Evolutionary conservation across 2,888 invertebrate genomes (phyloP), one percentile per base, ranked within the genome.

Genomic region (Thysanoteuthis rhombus): DNA sequence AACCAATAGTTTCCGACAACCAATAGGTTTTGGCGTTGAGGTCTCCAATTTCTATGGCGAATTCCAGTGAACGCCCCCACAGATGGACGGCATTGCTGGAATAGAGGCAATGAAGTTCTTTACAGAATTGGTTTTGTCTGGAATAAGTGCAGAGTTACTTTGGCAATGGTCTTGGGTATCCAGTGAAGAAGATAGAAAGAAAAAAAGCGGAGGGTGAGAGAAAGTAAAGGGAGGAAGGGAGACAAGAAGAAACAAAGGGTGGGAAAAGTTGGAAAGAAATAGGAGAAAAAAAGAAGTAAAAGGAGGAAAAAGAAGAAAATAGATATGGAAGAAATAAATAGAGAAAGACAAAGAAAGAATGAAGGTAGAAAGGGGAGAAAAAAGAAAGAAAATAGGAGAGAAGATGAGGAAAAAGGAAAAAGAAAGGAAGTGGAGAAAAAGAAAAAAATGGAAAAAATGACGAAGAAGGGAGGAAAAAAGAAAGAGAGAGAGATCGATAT

Each of bases 91-190:
- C 75, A 75, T 32, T 75, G n/a, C 75, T 32, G n/a, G 75, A 10
- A 75, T 75, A 75, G n/a, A 75, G 32, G 75, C n/a, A 10, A n/a
- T 75, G 75, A 75, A 75, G 75, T n/a, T 75, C n/a, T n/a, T 10
- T 75, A 75, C 32, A n/a, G 32, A 75, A 32, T 75, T 75, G 32
- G 32, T 75, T 32, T 75, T 75, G 32, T 75, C n/a, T 75, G 32
- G 75, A n/a, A 75, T n/a, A 75, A 75, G n/a, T 75, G 75, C 52
- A 58, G n/a, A 75, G 75, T 75, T 75, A n/a, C n/a, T 75, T 75
- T 75, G 75, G 75, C 75, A 75, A 75, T 58, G 58, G 58, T 58
- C 58, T 58, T 58, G 28, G n/a, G n/a, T 58, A 58, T 58, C 58
- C 58, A 5, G 58, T 58, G 32, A 4, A 58, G 32, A 58, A 58